These are phyloP conservation scores for Dryobotodes eremita DNA, from an alignment of 2,888 invertebrate species.

Conservation along the genomic window DNA sequence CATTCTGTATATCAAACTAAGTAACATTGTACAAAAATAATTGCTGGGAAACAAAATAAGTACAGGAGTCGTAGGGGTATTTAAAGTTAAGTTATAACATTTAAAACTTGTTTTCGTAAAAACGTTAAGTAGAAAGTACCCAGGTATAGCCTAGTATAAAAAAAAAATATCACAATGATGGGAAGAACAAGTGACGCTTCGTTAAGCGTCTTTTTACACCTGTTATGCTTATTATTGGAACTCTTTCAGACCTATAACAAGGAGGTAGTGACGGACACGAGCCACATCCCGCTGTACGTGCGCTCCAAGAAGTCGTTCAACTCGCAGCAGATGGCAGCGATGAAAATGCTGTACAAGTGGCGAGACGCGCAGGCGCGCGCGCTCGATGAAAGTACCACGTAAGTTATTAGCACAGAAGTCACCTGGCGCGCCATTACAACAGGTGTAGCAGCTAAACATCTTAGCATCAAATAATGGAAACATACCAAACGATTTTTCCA, in stretches of 20 bases:
- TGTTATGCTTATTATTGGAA: background rate
- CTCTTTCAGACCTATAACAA: slow-evolving; percentile 94
- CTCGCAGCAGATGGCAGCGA: slow-evolving; percentile 95
- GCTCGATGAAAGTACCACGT: slow-evolving; percentile 97
- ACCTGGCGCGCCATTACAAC: background rate
- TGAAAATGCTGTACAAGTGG: slow-evolving; percentile 96
- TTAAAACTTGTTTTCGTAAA: background rate
- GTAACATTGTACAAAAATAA: background rate
- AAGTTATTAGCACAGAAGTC: slow-evolving; percentile 69
- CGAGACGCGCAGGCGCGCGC: slow-evolving; percentile 95
- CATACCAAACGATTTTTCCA: background rate
- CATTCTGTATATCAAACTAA: background rate
- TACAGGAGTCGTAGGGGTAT: background rate
- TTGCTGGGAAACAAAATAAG: background rate
- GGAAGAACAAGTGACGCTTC: background rate
- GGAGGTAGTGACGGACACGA: slow-evolving; percentile 92
- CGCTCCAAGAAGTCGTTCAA: slow-evolving; percentile 96
- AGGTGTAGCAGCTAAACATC: background rate
- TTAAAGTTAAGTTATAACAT: background rate
- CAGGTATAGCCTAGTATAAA: background rate
- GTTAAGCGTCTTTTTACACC: background rate
- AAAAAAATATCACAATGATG: background rate
- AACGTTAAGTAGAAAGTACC: no score
- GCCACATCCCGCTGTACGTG: slow-evolving; percentile 94
- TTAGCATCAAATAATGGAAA: background rate